Evolutionary conservation across 2,113 vertebrate species (phyloP).

Genomic region (Nyctibius bracteatus): DNA sequence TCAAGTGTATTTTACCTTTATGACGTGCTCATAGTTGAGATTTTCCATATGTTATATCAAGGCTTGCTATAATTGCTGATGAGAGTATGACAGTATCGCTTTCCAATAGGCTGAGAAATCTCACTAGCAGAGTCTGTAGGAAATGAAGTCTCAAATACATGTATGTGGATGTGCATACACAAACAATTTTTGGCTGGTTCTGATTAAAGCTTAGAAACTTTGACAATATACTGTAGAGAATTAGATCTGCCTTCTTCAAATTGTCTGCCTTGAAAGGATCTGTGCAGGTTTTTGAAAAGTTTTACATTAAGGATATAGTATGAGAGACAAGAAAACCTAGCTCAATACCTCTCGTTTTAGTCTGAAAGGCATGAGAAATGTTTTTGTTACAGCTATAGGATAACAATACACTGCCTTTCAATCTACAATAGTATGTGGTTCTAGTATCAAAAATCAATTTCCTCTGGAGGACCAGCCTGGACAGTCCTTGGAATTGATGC

Average conservation of each 20-base stretch:
- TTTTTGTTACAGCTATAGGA: neutral
- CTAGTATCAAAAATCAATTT: constrained; percentile 22
- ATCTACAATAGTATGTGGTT: neutral
- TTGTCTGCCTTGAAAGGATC: neutral
- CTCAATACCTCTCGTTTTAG: neutral
- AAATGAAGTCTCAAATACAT: neutral
- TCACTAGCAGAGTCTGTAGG: neutral
- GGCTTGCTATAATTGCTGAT: neutral
- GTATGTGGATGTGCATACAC: accelerated
- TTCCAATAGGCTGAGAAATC: neutral
- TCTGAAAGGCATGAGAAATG: neutral
- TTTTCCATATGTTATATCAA: neutral
- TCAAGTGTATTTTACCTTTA: neutral
- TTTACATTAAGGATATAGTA: neutral
- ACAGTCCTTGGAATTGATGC: neutral
- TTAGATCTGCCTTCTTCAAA: neutral
- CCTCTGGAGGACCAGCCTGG: neutral
- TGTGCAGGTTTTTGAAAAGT: neutral
- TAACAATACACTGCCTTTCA: neutral
- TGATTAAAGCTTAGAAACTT: neutral
- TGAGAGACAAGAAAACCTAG: neutral
- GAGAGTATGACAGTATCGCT: neutral
- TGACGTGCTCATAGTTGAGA: neutral
- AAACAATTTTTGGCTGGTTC: neutral
- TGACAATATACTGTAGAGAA: neutral